Evolutionary conservation across 2,797 vertebrate genomes (phyloP), one percentile per base, ranked within the genome.

Genomic region (Brachymystax lenok): DNA sequence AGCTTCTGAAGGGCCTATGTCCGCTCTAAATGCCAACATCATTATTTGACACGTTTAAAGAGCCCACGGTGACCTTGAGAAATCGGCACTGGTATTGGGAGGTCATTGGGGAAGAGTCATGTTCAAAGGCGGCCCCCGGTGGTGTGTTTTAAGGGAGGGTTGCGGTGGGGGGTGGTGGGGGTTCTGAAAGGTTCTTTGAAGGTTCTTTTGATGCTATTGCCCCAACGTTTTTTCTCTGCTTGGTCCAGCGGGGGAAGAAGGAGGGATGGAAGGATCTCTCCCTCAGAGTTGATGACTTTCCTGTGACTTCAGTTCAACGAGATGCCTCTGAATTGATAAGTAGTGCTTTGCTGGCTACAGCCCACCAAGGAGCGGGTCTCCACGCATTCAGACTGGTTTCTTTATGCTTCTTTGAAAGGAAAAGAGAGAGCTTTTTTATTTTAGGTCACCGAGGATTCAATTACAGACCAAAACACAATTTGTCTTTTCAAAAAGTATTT

Each of bases 321-420:
- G 79, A 79, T 73, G 33, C 75, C 54, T 84, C 79, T 89, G 74
- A 81, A 80, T 74, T 80, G 71, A 77, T 86, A 84, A 86, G 85
- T 73, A 73, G 40, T 19, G 17, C 35, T 77, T 74, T 78, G 76
- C 80, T 70, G 46, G 82, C 54, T 59, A 59, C 56, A n/a, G 0
- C 56, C 21, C 69, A 80, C 56, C 64, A 50, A 27, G 75, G 74
- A 77, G 79, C 28, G 71, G 79, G 80, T 84, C 81, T 78, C 79
- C 74, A 74, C 72, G 72, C 35, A 46, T 8, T 66, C 61, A 74
- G 10, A 27, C 64, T 73, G 21, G 21, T 77, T 54, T 40, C 17
- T 63, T 24, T 24, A 63, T 63, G 59, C 59, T 24, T 63, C 28
- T 17, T 17, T 33, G 28, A 19, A 69, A 69, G 67, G 17, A 16